A percentile compares a stretch with the other conserved stretches of the same genome.
phyloP scores from a whole-genome alignment of 2,113 vertebrate genomes.

The Lophius piscatorius region DNA sequence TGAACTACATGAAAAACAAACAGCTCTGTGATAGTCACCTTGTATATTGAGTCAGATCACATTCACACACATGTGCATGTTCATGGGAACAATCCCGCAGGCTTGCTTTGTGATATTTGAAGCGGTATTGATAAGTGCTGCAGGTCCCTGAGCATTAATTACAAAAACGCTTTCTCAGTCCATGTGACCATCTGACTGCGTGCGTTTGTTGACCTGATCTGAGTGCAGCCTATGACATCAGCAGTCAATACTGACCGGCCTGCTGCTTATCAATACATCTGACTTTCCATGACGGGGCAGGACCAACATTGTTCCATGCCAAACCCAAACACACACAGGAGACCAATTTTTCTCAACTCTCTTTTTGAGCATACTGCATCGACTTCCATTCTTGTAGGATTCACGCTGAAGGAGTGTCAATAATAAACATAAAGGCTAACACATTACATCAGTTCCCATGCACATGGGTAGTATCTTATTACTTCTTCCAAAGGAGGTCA shows the following conservation, averaged over 20 bases:
- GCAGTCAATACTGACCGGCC: conserved; percentile 43
- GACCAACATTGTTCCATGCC: conserved; percentile 19
- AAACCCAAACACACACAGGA: background rate
- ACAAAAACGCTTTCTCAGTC: background rate
- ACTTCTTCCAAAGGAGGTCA: no score
- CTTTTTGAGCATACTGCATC: background rate
- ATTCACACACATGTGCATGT: no score
- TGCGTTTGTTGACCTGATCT: conserved; percentile 5
- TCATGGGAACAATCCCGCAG: no score
- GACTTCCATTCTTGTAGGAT: no score
- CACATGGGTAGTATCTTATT: no score
- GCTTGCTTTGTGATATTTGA: no score
- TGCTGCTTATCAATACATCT: conserved; percentile 45
- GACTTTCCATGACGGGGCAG: conserved; percentile 58
- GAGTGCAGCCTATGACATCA: background rate
- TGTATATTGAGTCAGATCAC: no score
- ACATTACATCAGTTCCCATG: no score
- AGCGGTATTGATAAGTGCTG: background rate
- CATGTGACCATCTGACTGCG: background rate
- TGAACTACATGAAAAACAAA: no score
- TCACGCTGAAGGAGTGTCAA: no score
- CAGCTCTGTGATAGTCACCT: no score
- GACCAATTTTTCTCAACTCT: background rate
- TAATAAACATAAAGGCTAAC: no score
- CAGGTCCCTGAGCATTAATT: background rate